These are phyloP conservation scores for Noctua janthe DNA, from an alignment of 2,888 invertebrate species.

Conservation along the genomic window DNA sequence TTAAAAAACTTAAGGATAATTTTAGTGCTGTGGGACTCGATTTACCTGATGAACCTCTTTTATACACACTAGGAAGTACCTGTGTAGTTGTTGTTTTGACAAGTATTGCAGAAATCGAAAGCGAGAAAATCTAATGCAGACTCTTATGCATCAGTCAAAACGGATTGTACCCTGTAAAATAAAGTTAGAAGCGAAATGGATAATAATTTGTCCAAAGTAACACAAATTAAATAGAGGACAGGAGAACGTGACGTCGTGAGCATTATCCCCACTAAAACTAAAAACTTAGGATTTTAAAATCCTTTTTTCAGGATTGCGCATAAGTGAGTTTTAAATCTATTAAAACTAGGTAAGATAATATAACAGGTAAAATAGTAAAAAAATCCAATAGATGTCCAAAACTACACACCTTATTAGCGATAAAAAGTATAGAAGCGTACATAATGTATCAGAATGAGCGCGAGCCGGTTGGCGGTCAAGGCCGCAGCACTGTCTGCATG, in stretches of 20 bases:
- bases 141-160: too few relatives aligned
- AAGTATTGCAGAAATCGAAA: too few relatives aligned
- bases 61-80: too few relatives aligned
- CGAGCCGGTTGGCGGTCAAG: slow-evolving; percentile 54
- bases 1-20: not conserved
- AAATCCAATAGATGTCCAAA: not conserved
- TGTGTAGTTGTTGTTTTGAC: too few relatives aligned
- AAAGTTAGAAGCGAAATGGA: too few relatives aligned
- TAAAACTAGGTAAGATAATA: not conserved
- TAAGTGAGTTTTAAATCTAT: not conserved
- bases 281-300: not conserved
- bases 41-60: not conserved
- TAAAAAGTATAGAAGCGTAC: slow-evolving; percentile 22
- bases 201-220: too few relatives aligned
- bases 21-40: not conserved
- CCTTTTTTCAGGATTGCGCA: not conserved
- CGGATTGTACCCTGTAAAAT: too few relatives aligned
- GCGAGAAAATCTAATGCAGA: too few relatives aligned
- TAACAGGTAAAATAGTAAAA: not conserved
- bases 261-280: not conserved
- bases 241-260: not conserved
- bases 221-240: not conserved
- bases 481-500: slow-evolving; percentile 52
- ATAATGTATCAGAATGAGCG: slow-evolving; percentile 29
- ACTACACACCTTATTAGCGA: slow-evolving; percentile 21